Evolutionary conservation across 2,113 vertebrate species (phyloP).

Genomic region (Takifugu flavidus): DNA sequence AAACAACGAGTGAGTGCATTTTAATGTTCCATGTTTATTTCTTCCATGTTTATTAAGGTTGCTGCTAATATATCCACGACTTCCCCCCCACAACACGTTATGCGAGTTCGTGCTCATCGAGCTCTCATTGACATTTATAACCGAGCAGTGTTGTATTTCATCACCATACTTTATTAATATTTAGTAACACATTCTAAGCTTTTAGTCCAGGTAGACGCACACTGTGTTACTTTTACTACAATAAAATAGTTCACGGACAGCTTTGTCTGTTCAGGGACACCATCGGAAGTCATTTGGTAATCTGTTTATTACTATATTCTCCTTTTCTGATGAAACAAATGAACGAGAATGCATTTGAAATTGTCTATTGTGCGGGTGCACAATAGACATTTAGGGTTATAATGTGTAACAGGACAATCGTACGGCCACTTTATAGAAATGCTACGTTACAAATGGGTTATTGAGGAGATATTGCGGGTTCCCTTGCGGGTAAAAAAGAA

Average conservation of each 20-base stretch:
- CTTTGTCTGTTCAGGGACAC: too few species aligned
- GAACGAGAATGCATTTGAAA: background rate
- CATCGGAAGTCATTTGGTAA: too few species aligned
- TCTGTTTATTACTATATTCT: background rate
- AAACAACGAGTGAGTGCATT: conserved; percentile 90
- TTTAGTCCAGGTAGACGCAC: background rate
- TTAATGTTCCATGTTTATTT: background rate
- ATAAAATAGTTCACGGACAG: too few species aligned
- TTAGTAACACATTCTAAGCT: background rate
- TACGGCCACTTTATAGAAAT: background rate
- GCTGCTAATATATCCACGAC: too few species aligned
- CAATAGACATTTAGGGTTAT: background rate
- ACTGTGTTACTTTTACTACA: too few species aligned
- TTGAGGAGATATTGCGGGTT: too few species aligned
- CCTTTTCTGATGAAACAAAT: background rate
- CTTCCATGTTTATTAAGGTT: too few species aligned
- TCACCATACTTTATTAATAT: conserved; percentile 15
- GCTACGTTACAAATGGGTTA: too few species aligned
- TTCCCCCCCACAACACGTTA: too few species aligned
- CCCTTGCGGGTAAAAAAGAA: too few species aligned
- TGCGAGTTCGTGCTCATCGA: background rate
- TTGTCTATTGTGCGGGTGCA: background rate
- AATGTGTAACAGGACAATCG: background rate
- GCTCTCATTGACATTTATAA: conserved; percentile 32
- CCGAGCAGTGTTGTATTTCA: conserved; percentile 22